These are phyloP conservation scores for Rhinatrema bivittatum DNA, from an alignment of 2,797 vertebrate genomes.

Conservation along the genomic window DNA sequence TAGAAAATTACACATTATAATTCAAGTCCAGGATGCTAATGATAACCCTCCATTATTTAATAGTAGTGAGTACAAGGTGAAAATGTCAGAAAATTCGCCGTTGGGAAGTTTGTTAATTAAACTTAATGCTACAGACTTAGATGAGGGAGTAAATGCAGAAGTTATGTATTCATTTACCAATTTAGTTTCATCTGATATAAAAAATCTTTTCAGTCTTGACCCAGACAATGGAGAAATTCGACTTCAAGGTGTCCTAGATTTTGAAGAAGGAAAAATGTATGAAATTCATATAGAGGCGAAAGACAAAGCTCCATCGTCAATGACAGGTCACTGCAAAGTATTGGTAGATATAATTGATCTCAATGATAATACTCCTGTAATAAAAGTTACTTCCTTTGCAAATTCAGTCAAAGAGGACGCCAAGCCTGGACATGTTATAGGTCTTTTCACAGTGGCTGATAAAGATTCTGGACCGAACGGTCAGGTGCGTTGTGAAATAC, in stretches of 20 bases:
- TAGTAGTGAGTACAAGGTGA: constrained; percentile 50
- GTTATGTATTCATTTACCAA: constrained; percentile 73
- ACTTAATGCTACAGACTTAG: constrained; percentile 61
- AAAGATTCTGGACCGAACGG: constrained; percentile 71
- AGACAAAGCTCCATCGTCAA: constrained; percentile 69
- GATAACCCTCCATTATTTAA: constrained; percentile 67
- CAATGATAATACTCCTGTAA: constrained; percentile 77
- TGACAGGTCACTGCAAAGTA: constrained; percentile 75
- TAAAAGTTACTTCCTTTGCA: constrained; percentile 71
- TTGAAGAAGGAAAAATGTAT: constrained; percentile 70
- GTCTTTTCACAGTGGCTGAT: constrained; percentile 74
- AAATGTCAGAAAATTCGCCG: constrained; percentile 48
- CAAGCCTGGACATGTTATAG: constrained; percentile 69
- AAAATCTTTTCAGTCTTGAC: constrained; percentile 70
- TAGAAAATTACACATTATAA: constrained; percentile 45
- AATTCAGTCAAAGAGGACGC: constrained; percentile 73
- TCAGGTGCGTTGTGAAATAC: constrained; percentile 68
- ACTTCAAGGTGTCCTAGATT: constrained; percentile 73
- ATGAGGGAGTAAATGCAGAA: constrained; percentile 63
- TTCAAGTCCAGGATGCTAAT: constrained; percentile 63
- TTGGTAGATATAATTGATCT: constrained; percentile 71
- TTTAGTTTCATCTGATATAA: constrained; percentile 61
- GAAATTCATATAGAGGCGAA: constrained; percentile 76
- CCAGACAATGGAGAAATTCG: constrained; percentile 65
- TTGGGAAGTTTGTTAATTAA: constrained; percentile 43